Conservation (phyloP, 2,113 vertebrate species). For the Heteronetta atricapilla region DNA sequence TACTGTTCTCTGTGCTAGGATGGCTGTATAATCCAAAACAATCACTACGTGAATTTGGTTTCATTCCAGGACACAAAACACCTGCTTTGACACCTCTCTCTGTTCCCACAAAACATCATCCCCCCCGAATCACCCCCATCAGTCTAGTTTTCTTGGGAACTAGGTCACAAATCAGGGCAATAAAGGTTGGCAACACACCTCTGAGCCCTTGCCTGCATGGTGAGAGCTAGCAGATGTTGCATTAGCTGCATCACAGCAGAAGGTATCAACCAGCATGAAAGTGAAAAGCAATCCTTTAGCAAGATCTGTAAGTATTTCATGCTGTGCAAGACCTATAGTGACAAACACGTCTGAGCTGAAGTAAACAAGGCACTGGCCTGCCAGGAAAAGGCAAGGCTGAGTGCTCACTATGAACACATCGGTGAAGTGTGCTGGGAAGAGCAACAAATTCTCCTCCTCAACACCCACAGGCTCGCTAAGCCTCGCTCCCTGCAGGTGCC, state of each 20-base stretch:
- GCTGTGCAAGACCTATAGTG: neutral
- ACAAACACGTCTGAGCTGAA: rapidly evolving
- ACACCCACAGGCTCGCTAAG: neutral
- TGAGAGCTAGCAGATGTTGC: rapidly evolving
- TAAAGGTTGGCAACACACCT: neutral
- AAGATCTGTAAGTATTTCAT: neutral
- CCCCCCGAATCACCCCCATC: neutral
- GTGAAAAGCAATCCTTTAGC: neutral
- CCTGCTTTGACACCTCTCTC: neutral
- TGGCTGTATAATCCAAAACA: neutral
- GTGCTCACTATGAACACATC: neutral
- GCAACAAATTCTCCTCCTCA: neutral
- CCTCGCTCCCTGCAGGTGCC: neutral
- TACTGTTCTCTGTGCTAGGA: neutral
- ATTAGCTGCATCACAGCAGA: rapidly evolving
- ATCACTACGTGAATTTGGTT: neutral
- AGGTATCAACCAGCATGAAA: neutral
- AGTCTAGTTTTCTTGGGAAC: neutral
- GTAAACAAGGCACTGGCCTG: neutral
- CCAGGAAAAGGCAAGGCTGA: neutral
- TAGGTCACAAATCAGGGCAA: neutral
- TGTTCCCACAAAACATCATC: neutral
- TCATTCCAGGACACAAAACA: neutral
- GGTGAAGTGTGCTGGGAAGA: neutral
- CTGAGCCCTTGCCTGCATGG: rapidly evolving